A percentile compares a stretch with the other conserved stretches of the same genome.
phyloP scores from a whole-genome alignment of 2,113 vertebrate genomes.

The Lucifuga dentata region DNA sequence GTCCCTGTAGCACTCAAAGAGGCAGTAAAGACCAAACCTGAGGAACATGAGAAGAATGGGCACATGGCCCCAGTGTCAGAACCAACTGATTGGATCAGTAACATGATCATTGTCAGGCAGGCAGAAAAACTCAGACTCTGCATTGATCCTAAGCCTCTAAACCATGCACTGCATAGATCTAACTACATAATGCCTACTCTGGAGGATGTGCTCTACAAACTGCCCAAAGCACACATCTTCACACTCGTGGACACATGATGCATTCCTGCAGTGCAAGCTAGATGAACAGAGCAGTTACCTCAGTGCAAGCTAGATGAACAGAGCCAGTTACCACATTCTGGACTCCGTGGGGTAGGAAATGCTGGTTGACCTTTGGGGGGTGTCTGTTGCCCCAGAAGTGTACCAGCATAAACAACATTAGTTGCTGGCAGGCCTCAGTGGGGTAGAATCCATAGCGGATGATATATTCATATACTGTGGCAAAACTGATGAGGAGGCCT shows the following conservation, averaged over 20 bases:
- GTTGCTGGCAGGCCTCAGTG: too few relatives aligned
- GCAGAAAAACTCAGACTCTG: too few relatives aligned
- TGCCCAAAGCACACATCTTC: neutral
- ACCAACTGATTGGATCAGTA: too few relatives aligned
- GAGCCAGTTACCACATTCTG: neutral
- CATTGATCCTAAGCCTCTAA: neutral
- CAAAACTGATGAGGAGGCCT: neutral
- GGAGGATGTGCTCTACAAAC: neutral
- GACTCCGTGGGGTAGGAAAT: neutral
- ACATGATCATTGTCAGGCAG: too few relatives aligned
- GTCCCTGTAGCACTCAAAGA: too few relatives aligned
- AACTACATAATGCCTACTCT: neutral
- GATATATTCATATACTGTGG: too few relatives aligned
- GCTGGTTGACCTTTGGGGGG: neutral
- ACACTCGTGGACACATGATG: neutral
- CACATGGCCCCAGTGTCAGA: too few relatives aligned
- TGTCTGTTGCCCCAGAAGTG: neutral
- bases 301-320: neutral
- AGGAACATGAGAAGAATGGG: too few relatives aligned
- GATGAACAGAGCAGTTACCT: too few relatives aligned
- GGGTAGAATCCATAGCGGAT: too few relatives aligned
- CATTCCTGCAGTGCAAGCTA: constrained; percentile 1
- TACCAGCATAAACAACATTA: too few relatives aligned
- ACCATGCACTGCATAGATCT: neutral
- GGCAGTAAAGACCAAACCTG: too few relatives aligned